Percentiles rank a stretch among this genome's conserved stretches.
Conservation (phyloP, 2,888 invertebrate genomes). For the Heliconius aoede region DNA sequence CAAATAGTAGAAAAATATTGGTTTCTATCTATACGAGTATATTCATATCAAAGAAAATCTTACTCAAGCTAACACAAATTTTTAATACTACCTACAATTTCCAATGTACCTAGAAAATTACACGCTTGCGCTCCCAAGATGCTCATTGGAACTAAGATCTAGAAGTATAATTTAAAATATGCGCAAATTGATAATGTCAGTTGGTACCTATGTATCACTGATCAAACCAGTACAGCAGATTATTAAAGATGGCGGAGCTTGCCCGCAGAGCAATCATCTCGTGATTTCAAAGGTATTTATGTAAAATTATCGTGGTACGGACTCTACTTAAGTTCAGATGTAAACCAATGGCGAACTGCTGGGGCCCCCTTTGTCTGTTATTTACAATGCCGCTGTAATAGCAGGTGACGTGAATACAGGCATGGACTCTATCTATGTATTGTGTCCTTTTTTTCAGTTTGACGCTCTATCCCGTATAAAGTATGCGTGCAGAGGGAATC, state of each 20-base stretch:
- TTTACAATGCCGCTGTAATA: constrained; percentile 17
- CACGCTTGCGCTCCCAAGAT: not conserved
- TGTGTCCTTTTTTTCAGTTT: too few relatives aligned
- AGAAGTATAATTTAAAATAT: constrained; percentile 9
- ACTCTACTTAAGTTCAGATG: not conserved
- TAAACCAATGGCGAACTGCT: constrained; percentile 17
- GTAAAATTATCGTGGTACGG: constrained; percentile 6
- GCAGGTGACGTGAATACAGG: not conserved
- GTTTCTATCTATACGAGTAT: not conserved
- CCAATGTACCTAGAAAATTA: not conserved
- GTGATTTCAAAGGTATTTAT: constrained; percentile 4
- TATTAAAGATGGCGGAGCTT: constrained; percentile 28
- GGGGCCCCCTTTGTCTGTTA: constrained; percentile 15
- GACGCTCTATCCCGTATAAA: too few relatives aligned
- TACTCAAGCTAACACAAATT: not conserved
- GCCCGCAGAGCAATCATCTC: constrained; percentile 12
- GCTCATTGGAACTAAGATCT: not conserved
- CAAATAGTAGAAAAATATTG: not conserved
- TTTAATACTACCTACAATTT: not conserved
- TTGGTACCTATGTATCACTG: not conserved
- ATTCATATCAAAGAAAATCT: not conserved
- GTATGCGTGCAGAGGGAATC: too few relatives aligned
- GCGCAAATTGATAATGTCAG: not conserved
- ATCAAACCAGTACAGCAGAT: not conserved
- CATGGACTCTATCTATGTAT: not conserved